Conservation (phyloP, 1,140 invertebrate species). For the Triops cancriformis region DNA sequence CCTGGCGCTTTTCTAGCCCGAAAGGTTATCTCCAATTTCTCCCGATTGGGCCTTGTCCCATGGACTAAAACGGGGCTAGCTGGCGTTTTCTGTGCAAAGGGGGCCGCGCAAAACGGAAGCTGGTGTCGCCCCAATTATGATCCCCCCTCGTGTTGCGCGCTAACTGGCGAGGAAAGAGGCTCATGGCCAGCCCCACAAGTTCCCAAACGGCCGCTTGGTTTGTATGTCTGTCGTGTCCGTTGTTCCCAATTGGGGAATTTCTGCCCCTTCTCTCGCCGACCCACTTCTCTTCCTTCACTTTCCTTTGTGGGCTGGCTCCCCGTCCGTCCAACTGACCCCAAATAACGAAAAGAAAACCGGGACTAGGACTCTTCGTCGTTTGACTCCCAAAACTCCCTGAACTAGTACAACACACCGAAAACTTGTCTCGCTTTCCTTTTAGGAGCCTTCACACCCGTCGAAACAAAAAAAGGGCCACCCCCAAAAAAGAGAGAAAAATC, state of each 20-base stretch:
- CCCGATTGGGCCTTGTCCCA: too few relatives aligned
- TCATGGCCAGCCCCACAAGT: neutral
- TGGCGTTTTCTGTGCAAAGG: too few relatives aligned
- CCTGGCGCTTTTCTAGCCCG: too few relatives aligned
- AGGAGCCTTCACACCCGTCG: too few relatives aligned
- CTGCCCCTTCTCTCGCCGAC: neutral
- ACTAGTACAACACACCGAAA: neutral
- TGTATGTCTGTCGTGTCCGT: neutral
- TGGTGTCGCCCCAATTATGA: neutral
- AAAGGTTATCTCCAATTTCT: too few relatives aligned
- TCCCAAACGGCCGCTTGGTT: too few relatives aligned
- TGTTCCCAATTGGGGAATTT: neutral
- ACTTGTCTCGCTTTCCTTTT: neutral
- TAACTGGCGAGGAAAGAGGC: neutral
- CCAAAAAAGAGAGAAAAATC: too few relatives aligned
- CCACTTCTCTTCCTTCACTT: constrained; percentile 9
- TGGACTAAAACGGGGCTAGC: too few relatives aligned
- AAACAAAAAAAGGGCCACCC: neutral
- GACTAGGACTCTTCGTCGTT: neutral
- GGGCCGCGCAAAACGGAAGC: too few relatives aligned
- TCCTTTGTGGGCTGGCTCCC: neutral
- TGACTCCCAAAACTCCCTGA: too few relatives aligned
- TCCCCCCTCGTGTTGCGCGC: neutral
- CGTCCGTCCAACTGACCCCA: constrained; percentile 1
- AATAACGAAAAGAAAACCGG: constrained; percentile 1